Evolutionary conservation across 92 coral and sea anemone species (phyloP).

Genomic region (Porites divaricata): DNA sequence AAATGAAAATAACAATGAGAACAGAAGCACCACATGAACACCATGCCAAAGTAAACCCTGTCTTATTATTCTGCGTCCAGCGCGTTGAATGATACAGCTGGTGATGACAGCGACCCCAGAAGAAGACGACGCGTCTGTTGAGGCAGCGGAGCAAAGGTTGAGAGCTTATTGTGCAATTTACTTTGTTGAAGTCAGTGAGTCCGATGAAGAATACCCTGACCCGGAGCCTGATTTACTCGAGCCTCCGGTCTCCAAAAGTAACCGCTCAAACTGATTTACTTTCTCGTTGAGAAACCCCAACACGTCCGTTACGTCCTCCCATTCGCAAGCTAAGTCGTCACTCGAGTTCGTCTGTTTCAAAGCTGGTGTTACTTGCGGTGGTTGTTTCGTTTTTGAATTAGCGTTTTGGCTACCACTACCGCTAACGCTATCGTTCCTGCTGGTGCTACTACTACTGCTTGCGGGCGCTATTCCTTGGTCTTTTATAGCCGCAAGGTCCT

Average conservation of each 20-base stretch:
- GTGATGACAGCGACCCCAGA: background rate
- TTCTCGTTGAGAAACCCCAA: constrained; percentile 89
- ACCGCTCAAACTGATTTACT: constrained; percentile 90
- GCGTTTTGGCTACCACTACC: constrained; percentile 20
- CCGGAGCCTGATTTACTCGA: constrained; percentile 64
- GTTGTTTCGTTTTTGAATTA: constrained; percentile 37
- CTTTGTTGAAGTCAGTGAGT: constrained; percentile 71
- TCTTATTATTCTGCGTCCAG: background rate
- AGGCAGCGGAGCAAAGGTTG: background rate
- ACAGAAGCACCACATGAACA: background rate
- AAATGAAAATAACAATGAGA: background rate
- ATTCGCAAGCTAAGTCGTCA: constrained; percentile 71
- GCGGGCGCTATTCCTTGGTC: constrained; percentile 53
- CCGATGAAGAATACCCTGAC: constrained; percentile 83
- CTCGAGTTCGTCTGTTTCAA: constrained; percentile 56
- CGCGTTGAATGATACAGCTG: background rate
- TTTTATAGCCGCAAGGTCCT: constrained; percentile 64
- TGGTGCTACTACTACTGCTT: constrained; percentile 4
- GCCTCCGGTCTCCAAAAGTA: constrained; percentile 84
- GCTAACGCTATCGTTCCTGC: background rate
- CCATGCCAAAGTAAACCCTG: background rate
- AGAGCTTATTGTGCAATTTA: background rate
- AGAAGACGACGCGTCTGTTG: background rate
- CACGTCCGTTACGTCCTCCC: constrained; percentile 95
- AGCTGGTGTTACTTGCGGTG: constrained; percentile 42